phyloP scores from a whole-genome alignment of 2,888 invertebrate species.

The Palloptera scutellata region DNA sequence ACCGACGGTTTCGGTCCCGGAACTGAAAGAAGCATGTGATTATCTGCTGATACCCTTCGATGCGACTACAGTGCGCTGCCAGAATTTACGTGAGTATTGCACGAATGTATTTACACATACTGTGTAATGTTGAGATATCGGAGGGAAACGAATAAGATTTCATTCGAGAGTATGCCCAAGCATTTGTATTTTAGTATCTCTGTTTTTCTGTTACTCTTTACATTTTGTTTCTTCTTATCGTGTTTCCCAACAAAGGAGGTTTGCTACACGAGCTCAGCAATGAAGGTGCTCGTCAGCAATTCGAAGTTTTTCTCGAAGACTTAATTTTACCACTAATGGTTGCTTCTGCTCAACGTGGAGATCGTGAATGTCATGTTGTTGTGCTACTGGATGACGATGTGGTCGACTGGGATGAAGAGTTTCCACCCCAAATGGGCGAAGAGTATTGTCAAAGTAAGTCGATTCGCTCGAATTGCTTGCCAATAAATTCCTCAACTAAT shows the following conservation, averaged over 20 bases:
- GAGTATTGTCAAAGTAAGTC: slow-evolving; percentile 94
- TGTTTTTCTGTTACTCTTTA: slow-evolving; percentile 31
- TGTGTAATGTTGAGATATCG: background rate
- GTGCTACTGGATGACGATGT: slow-evolving; percentile 95
- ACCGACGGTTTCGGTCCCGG: slow-evolving; percentile 93
- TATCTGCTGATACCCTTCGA: slow-evolving; percentile 98
- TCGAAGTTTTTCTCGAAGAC: slow-evolving; percentile 94
- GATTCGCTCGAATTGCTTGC: background rate
- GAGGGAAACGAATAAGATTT: too few relatives aligned
- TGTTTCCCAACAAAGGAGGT: slow-evolving; percentile 69
- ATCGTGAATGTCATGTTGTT: slow-evolving; percentile 97
- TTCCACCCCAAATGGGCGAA: slow-evolving; percentile 99
- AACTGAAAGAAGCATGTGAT: slow-evolving; percentile 97
- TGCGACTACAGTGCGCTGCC: slow-evolving; percentile 92
- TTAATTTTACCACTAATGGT: slow-evolving; percentile 97
- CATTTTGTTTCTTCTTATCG: slow-evolving; percentile 37
- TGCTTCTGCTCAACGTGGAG: slow-evolving; percentile 89
- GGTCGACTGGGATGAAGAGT: slow-evolving; percentile 98
- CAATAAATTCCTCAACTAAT: background rate
- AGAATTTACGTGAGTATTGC: slow-evolving; percentile 84
- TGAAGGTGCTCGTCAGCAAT: slow-evolving; percentile 98
- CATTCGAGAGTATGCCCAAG: background rate
- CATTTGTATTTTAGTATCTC: slow-evolving; percentile 30
- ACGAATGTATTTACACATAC: slow-evolving; percentile 11
- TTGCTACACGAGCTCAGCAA: slow-evolving; percentile 97